Evolutionary conservation across 2,797 vertebrate genomes (phyloP), one percentile per base, ranked within the genome.

Genomic region (Ctenosaura bakeri): DNA sequence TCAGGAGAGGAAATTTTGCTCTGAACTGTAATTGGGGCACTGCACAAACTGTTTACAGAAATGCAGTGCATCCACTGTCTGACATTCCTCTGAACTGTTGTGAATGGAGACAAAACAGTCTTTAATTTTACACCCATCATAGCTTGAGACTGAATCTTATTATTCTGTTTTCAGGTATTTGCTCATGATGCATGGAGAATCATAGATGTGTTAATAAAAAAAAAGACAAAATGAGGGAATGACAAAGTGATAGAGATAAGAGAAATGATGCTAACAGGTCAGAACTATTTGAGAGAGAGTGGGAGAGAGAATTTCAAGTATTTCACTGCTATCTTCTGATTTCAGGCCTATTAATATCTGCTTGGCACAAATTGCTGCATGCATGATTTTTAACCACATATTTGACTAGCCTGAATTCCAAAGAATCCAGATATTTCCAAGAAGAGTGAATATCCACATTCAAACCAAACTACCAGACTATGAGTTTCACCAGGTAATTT

Each of bases 11-110:
- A 69, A 77, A 90, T 6, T 83, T 87, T 59, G 62, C 12, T 64
- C 78, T 83, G 10, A 83, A 77, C 73, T 56, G n/a, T 84, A 87
- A 77, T 90, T 83, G 69, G 20, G 22, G 56, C 83, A 38, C 76
- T 42, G 52, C 32, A 35, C 8, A 50, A 64, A 22, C 3, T 32
- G 24, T n/a, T n/a, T 79, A 66, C 32, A 22, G 35, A 83, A 90
- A 78, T 79, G 14, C 59, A 78, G 26, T 69, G 18, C 6, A 52
- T 50, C 16, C n/a, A 54, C 14, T 32, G 42, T 64, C 71, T 38
- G 42, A 22, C 16, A 59, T 62, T 50, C 69, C 9, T 87, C 38
- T 66, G 66, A 35, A 42, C 38, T 1, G 12, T 0, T 56, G n/a
- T 79, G 46, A 66, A 32, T 77, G 52, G 52, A 52, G 52, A 35